Evolutionary conservation across 2,113 vertebrate species (phyloP), one percentile per base, ranked within the genome.

Genomic region (Leptocoma aspasia): DNA sequence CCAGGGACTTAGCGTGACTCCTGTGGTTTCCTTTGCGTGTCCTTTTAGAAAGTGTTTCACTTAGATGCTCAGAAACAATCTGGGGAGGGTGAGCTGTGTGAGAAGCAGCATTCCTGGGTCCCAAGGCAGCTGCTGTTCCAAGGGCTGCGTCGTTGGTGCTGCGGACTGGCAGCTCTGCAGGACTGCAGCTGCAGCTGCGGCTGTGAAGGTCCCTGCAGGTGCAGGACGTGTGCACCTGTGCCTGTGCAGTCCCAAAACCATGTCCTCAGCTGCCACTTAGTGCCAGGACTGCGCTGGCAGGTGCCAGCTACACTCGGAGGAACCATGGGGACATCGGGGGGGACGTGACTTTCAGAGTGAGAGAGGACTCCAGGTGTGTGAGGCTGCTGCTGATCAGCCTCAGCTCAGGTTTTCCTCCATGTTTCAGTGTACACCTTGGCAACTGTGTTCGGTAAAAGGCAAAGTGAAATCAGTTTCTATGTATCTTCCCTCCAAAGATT

Each of bases 11-110:
- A 91, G 65, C 2, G 0, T 83, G 92, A 70, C 75, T 88, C 82
- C 64, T 44, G 85, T 11, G 56, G 90, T 68, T 88, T 86, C 49
- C 23, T 86, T 83, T 83, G 82, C 76, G 28, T 76, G 35, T 87
- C 10, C 44, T 86, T 96, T 91, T 31, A 65, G 82, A 86, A 97
- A 92, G 92, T 69, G 96, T 95, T 96, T 96, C 95, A 57, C 90
- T 82, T n/a, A 93, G 71, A 81, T 9, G 9, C 76, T 81, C 59
- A 82, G 30, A 49, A 63, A 47, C 93, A 94, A 71, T 89, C 75
- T 41, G 77, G 53, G 65, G 31, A 89, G 70, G 54, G 64, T 24
- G 26, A 92, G 77, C 39, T 30, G 13, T 24, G 30, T 42, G 92
- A 94, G 75, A 75, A 85, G 77, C 83, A 82, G 65, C 78, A 60